Evolutionary conservation across 2,797 vertebrate genomes (phyloP).

Genomic region (Paedocypris micromegethes): DNA sequence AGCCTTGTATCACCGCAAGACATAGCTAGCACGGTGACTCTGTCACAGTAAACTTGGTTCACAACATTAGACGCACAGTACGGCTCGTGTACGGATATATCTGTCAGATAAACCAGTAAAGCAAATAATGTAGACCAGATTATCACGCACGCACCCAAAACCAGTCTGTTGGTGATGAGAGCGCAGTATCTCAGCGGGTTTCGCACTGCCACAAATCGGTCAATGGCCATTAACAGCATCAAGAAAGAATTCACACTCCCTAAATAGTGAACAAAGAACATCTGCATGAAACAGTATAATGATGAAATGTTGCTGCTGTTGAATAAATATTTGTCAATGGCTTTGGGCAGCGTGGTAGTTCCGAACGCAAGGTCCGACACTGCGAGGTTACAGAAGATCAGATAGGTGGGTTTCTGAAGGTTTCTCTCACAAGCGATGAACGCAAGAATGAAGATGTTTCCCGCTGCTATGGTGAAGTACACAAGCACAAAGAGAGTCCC

Average conservation of each 20-base stretch:
- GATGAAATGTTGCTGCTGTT: slow-evolving; percentile 47
- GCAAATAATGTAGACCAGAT: slow-evolving; percentile 15
- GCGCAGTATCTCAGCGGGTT: slow-evolving; percentile 55
- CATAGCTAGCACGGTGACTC: background rate
- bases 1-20: slow-evolving; percentile 30
- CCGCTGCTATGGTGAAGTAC: slow-evolving; percentile 52
- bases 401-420: slow-evolving; percentile 61
- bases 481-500: slow-evolving; percentile 49
- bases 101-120: background rate
- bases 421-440: slow-evolving; percentile 53
- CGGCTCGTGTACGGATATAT: background rate
- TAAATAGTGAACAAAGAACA: slow-evolving; percentile 61
- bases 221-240: slow-evolving; percentile 60
- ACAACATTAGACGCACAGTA: slow-evolving; percentile 41
- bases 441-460: slow-evolving; percentile 57
- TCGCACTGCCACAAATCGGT: slow-evolving; percentile 59
- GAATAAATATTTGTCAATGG: slow-evolving; percentile 59
- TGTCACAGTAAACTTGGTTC: slow-evolving; percentile 1
- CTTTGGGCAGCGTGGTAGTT: slow-evolving; percentile 58
- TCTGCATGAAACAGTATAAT: slow-evolving; percentile 56
- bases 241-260: slow-evolving; percentile 53
- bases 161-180: slow-evolving; percentile 53
- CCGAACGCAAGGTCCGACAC: slow-evolving; percentile 60
- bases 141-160: slow-evolving; percentile 6
- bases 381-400: slow-evolving; percentile 61